Evolutionary conservation across 2,888 invertebrate species (phyloP), one percentile per base, ranked within the genome.

Genomic region (Catocala fraxini): DNA sequence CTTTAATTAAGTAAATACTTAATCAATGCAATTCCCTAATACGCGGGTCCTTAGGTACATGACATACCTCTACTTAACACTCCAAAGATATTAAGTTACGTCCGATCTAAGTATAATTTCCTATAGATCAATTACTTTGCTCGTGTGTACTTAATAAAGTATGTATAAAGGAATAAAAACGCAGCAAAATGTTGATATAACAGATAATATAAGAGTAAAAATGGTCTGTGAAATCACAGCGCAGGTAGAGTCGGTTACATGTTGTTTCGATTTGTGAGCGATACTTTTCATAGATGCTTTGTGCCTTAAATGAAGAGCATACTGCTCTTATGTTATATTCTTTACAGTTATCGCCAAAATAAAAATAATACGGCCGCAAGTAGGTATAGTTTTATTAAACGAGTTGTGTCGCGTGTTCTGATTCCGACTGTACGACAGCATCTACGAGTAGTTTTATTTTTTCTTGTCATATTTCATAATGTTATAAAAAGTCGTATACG

Each of bases 381-480:
- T 9, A 9, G 10, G 46, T 13, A 25, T 33, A 13, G 25, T 42
- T 49, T 56, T 56, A 56, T 56, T 42, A 56, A 56, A 56, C 49
- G 15, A 49, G 56, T 48, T 49, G 56, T 33, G 48, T 49, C 49
- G 56, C 56, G 48, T 56, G 48, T 56, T 56, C 42, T 42, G 6
- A 12, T 45, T n/a, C 5, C 9, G 34, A 56, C 5, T 33, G 56
- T 56, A 49, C 42, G 42, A 56, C 49, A 56, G 48, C 33, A 48
- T 56, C 34, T 48, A 56, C 33, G 53, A 53, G 35, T 39, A 42
- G 58, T 51, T 48, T 61, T 61, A 34, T 56, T 41, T 25, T n/a
- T 45, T 15, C 60, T 53, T 61, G 65, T 52, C 60, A 64, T 65
- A 58, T 62, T 52, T 33, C 10, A 42, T 57, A 52, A 48, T 48